phyloP scores from a whole-genome alignment of 2,888 invertebrate genomes.

The Danaus chrysippus region DNA sequence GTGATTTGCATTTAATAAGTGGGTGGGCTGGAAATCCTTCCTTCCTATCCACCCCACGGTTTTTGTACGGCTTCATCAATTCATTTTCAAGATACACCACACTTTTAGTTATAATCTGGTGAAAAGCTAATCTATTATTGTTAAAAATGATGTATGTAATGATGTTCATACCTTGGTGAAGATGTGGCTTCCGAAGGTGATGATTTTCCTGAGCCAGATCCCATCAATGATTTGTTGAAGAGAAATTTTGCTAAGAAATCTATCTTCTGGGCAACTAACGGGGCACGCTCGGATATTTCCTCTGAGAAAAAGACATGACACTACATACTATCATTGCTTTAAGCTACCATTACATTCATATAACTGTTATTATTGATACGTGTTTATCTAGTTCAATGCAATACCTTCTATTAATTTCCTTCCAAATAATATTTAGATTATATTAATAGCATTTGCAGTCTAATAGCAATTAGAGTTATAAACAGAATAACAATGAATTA shows the following conservation, averaged over 20 bases:
- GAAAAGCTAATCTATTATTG: no score
- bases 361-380: no score
- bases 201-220: constrained; percentile 65
- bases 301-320: constrained; percentile 42
- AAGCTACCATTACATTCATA: no score
- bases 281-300: constrained; percentile 79
- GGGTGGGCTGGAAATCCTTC: no score
- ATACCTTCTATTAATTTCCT: neutral
- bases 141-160: neutral
- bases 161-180: constrained; percentile 56
- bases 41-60: no score
- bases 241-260: constrained; percentile 87
- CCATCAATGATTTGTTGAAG: constrained; percentile 81
- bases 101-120: no score
- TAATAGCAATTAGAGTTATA: neutral
- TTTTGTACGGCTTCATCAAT: no score
- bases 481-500: neutral
- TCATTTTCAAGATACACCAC: no score
- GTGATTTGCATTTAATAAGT: no score
- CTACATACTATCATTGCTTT: no score
- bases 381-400: no score
- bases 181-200: constrained; percentile 66
- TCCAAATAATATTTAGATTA: neutral
- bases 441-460: neutral
- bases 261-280: constrained; percentile 84